Evolutionary conservation across 2,888 invertebrate genomes (phyloP).

Genomic region (Dioctria linearis): DNA sequence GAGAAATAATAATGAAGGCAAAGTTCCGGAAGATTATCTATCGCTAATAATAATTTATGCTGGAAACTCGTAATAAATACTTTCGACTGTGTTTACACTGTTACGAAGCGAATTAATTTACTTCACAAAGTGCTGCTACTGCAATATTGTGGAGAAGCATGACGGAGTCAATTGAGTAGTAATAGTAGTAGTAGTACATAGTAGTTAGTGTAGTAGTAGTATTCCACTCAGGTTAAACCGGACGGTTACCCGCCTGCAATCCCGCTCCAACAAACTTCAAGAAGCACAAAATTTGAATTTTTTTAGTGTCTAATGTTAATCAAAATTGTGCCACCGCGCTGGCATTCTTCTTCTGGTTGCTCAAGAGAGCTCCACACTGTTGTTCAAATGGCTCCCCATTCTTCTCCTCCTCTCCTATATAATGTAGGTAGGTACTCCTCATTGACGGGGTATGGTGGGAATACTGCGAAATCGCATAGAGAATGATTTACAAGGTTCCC

Average conservation of each 20-base stretch:
- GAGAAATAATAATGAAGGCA: conserved; percentile 22
- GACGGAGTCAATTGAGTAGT: conserved; percentile 32
- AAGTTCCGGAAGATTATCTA: conserved; percentile 52
- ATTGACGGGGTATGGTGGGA: conserved; percentile 46
- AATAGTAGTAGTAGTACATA: too few relatives aligned
- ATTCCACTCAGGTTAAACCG: too few relatives aligned
- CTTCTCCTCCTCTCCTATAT: too few relatives aligned
- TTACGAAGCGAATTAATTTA: conserved; percentile 45
- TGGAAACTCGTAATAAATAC: conserved; percentile 44
- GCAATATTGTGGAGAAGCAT: conserved; percentile 38
- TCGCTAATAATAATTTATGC: conserved; percentile 39
- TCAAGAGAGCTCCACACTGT: conserved; percentile 56
- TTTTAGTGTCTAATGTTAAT: conserved; percentile 45
- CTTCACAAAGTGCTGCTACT: conserved; percentile 20
- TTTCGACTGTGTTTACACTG: conserved; percentile 42
- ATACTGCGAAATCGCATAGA: conserved; percentile 37
- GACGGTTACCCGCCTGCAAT: neutral
- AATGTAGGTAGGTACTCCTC: too few relatives aligned
- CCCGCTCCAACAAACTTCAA: neutral
- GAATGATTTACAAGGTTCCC: conserved; percentile 50
- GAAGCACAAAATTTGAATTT: conserved; percentile 30
- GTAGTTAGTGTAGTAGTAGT: too few relatives aligned
- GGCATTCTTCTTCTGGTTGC: conserved; percentile 48
- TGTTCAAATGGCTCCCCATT: neutral
- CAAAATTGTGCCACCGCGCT: conserved; percentile 47